Percentiles rank a stretch among this genome's conserved stretches.
phyloP scores from a whole-genome alignment of 2,113 vertebrate genomes.

The Sceloporus tristichus region DNA sequence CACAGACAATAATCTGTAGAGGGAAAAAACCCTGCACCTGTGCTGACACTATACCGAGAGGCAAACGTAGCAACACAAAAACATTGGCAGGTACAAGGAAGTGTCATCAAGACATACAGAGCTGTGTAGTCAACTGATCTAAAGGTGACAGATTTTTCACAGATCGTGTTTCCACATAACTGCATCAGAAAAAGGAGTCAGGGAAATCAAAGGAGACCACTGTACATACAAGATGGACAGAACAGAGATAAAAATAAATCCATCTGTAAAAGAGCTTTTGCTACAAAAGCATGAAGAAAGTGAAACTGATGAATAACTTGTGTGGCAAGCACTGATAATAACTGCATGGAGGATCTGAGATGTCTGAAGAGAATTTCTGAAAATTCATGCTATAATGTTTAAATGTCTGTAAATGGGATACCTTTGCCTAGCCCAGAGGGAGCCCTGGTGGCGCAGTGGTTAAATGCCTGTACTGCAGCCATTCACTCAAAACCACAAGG shows the following conservation, averaged over 20 bases:
- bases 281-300: conserved; percentile 38
- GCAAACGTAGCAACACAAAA: fast-evolving
- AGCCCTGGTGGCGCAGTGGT: no score
- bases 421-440: background rate
- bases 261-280: conserved; percentile 45
- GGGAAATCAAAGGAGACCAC: conserved; percentile 32
- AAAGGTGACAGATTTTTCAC: conserved; percentile 26
- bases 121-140: conserved; percentile 19
- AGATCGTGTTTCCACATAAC: conserved; percentile 30
- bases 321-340: conserved; percentile 44
- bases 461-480: no score
- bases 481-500: no score
- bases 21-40: background rate
- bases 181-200: background rate
- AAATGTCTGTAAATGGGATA: conserved; percentile 12
- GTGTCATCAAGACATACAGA: conserved; percentile 2
- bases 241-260: conserved; percentile 45
- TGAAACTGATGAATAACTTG: conserved; percentile 34
- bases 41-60: background rate
- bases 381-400: conserved; percentile 35
- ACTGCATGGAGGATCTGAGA: background rate
- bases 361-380: conserved; percentile 32
- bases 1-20: background rate
- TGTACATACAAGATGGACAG: conserved; percentile 17
- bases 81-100: background rate